Percentiles rank a stretch among this genome's conserved stretches.
phyloP scores from a whole-genome alignment of 2,113 vertebrate species.

The Calyptomena viridis region DNA sequence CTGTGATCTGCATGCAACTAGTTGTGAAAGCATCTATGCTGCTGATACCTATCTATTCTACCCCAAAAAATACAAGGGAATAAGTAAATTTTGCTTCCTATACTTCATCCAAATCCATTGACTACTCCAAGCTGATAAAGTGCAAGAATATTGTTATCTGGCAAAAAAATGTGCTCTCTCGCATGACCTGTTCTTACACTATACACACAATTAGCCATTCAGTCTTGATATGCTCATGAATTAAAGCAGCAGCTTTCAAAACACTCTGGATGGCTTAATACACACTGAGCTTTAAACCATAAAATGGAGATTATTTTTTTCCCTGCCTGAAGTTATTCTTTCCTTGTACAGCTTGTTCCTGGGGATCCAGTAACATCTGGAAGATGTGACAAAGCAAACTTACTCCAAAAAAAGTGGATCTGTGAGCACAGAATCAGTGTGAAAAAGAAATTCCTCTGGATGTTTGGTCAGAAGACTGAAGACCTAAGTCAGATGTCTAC shows the following conservation, averaged over 20 bases:
- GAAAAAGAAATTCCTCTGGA: not conserved
- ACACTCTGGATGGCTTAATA: not conserved
- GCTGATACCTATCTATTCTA: not conserved
- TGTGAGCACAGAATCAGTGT: not conserved
- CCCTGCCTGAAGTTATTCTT: not conserved
- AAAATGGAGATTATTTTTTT: not conserved
- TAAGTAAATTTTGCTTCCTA: not conserved
- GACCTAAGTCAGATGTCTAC: not conserved
- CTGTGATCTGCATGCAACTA: not conserved
- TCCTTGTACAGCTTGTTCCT: not conserved
- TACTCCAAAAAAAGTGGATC: not conserved
- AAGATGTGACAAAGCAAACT: not conserved
- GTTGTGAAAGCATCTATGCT: not conserved
- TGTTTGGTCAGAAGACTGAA: not conserved
- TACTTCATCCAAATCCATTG: not conserved
- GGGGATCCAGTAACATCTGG: not conserved
- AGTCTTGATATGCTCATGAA: slow-evolving; percentile 6
- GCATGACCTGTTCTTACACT: slow-evolving; percentile 18
- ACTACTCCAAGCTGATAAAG: not conserved
- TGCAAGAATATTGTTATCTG: slow-evolving; percentile 14
- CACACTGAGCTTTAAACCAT: not conserved
- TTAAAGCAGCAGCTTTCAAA: slow-evolving; percentile 28
- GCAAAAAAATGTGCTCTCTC: slow-evolving; percentile 21
- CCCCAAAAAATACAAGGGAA: not conserved
- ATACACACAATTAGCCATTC: slow-evolving; percentile 43